phyloP scores from a whole-genome alignment of 1,140 invertebrate species.

The Cydia fagiglandana region DNA sequence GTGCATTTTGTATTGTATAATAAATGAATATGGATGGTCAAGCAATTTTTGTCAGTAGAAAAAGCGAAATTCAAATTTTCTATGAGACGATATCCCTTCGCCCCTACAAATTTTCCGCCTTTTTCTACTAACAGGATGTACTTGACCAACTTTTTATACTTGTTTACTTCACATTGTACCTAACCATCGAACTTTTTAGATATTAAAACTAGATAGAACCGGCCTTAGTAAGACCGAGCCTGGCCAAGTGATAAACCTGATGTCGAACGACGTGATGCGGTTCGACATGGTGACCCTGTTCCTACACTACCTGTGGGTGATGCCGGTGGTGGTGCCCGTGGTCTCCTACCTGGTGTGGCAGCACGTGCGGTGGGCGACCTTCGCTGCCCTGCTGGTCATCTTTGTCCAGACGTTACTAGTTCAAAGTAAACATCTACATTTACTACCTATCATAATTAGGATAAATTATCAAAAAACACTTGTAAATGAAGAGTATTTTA shows the following conservation, averaged over 20 bases:
- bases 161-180: too few species aligned
- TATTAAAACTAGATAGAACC: constrained; percentile 79
- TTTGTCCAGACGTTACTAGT: constrained; percentile 82
- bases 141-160: too few species aligned
- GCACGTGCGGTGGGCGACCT: constrained; percentile 79
- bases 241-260: constrained; percentile 92
- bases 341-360: constrained; percentile 83
- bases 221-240: constrained; percentile 86
- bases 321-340: constrained; percentile 85
- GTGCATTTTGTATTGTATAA: too few species aligned
- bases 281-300: constrained; percentile 79
- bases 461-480: not conserved
- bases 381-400: constrained; percentile 82
- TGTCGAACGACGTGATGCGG: constrained; percentile 90
- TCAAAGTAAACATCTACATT: constrained; percentile 79
- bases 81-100: too few species aligned
- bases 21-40: too few species aligned
- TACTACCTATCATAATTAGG: not conserved
- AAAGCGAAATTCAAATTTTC: too few species aligned
- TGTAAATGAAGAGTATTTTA: too few species aligned
- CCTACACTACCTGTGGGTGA: constrained; percentile 85
- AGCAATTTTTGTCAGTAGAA: too few species aligned
- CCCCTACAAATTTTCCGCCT: too few species aligned
- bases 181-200: constrained; percentile 57
- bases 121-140: too few species aligned